Conservation (phyloP, 2,888 invertebrate species). For the Pterostichus niger region DNA sequence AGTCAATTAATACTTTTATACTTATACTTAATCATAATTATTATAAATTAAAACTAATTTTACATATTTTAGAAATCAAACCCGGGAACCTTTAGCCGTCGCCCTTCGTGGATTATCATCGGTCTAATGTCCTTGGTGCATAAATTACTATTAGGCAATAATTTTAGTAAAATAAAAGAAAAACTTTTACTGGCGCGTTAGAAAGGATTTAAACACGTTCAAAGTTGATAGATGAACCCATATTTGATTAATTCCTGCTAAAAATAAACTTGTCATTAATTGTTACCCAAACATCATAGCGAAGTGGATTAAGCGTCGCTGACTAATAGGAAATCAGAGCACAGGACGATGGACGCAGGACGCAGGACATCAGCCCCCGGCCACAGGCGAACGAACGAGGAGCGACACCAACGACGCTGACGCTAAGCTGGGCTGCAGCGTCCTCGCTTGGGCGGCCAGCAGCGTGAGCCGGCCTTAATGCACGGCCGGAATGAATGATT, state of each 20-base stretch:
- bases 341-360: neutral
- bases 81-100: no score
- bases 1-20: no score
- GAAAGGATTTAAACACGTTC: no score
- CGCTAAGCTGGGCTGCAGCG: constrained; percentile 22
- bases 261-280: constrained; percentile 31
- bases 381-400: neutral
- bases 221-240: constrained; percentile 7
- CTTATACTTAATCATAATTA: no score
- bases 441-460: neutral
- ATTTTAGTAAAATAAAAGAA: no score
- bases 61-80: no score
- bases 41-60: no score
- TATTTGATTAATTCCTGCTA: constrained; percentile 19
- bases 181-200: no score
- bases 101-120: no score
- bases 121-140: no score
- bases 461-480: constrained; percentile 44
- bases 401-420: neutral
- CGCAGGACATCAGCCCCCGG: neutral
- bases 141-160: no score
- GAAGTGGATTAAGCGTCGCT: constrained; percentile 13
- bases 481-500: constrained; percentile 71
- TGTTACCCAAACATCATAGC: constrained; percentile 18
- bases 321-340: constrained; percentile 59